Evolutionary conservation across 2,888 invertebrate genomes (phyloP).

Genomic region (Coelogynopora nodosa): DNA sequence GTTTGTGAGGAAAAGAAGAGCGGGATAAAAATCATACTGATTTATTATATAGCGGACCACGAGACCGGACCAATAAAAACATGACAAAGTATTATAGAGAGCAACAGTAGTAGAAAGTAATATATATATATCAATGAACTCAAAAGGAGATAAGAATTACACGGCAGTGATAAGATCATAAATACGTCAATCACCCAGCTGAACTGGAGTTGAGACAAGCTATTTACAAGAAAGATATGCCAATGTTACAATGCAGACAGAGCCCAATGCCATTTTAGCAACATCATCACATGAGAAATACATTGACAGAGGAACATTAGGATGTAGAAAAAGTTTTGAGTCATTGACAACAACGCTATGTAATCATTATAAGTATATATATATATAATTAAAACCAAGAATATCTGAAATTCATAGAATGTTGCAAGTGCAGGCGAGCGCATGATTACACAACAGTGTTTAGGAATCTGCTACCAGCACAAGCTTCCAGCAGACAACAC

Average conservation of each 20-base stretch:
- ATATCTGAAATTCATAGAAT: too few species aligned
- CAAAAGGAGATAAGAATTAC: constrained; percentile 9
- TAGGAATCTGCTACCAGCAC: neutral
- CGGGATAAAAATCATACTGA: neutral
- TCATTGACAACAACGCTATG: neutral
- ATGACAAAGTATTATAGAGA: neutral
- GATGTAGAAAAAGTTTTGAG: neutral
- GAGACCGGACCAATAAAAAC: constrained; percentile 25
- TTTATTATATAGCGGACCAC: neutral
- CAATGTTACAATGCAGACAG: neutral
- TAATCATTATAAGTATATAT: too few species aligned
- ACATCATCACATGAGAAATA: neutral
- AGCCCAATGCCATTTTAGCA: neutral
- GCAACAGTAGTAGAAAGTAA: neutral
- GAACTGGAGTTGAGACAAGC: neutral
- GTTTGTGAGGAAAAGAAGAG: neutral
- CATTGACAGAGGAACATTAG: neutral
- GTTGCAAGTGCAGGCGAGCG: neutral
- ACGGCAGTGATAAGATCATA: constrained; percentile 28
- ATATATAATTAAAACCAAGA: too few species aligned
- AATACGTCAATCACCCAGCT: neutral
- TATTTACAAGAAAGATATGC: constrained; percentile 9
- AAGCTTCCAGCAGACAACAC: neutral
- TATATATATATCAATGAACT: neutral
- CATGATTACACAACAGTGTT: neutral